Evolutionary conservation across 2,888 invertebrate species (phyloP).

Genomic region (Trissonchulus sp.): DNA sequence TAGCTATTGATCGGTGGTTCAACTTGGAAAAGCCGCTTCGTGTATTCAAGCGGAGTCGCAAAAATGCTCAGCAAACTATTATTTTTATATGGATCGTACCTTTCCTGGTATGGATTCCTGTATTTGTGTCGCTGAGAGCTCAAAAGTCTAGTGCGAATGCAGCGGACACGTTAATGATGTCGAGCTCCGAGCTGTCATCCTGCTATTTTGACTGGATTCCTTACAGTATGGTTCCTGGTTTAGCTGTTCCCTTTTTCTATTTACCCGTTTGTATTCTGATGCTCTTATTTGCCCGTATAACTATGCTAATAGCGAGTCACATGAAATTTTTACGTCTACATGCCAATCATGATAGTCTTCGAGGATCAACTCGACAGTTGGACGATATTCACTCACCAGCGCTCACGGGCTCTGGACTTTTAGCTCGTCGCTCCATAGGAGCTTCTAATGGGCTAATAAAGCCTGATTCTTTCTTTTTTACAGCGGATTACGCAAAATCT

Average conservation of each 20-base stretch:
- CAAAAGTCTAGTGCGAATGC: background rate
- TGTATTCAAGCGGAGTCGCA: slow-evolving; percentile 42
- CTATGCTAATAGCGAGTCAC: slow-evolving; percentile 42
- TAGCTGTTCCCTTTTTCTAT: slow-evolving; percentile 40
- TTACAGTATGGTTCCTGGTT: slow-evolving; percentile 31
- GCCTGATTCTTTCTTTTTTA: background rate
- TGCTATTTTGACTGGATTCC: slow-evolving; percentile 36
- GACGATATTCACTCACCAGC: background rate
- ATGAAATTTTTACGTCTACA: slow-evolving; percentile 37
- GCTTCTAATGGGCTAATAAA: background rate
- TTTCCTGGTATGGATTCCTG: slow-evolving; percentile 41
- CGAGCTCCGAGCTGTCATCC: background rate
- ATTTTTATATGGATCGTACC: slow-evolving; percentile 44
- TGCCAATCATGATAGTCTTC: slow-evolving; percentile 27
- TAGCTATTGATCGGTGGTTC: slow-evolving; percentile 43
- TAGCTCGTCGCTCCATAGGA: background rate
- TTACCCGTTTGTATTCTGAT: slow-evolving; percentile 40
- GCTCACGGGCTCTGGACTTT: background rate
- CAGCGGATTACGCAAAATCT: background rate
- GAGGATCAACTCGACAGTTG: background rate
- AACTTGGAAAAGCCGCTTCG: slow-evolving; percentile 45
- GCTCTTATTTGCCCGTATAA: slow-evolving; percentile 42
- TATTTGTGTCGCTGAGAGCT: slow-evolving; percentile 34
- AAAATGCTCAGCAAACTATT: slow-evolving; percentile 39
- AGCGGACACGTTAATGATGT: background rate